Evolutionary conservation across 2,888 invertebrate species (phyloP).

Genomic region (Eilema depressum): DNA sequence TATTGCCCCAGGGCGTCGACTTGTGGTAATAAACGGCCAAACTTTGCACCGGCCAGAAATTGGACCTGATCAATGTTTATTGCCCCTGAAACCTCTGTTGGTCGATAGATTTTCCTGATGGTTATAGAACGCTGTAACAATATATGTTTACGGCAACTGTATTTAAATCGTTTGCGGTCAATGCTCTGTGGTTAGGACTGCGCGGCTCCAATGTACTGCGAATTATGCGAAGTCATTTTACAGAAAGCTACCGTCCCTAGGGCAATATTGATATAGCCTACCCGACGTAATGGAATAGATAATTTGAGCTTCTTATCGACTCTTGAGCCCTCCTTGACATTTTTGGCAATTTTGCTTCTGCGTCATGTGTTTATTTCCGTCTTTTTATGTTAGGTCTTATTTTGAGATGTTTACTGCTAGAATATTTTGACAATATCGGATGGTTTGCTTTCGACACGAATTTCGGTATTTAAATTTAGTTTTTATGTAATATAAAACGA

Average conservation of each 20-base stretch:
- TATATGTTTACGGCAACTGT: constrained; percentile 27
- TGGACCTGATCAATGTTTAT: constrained; percentile 39
- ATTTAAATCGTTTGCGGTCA: constrained; percentile 43
- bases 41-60: constrained; percentile 27
- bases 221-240: constrained; percentile 49
- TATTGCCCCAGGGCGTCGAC: constrained; percentile 20
- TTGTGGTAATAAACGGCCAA: constrained; percentile 23
- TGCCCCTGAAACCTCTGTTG: constrained; percentile 19
- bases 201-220: constrained; percentile 27
- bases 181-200: constrained; percentile 22
- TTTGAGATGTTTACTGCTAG: constrained; percentile 11
- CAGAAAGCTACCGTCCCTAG: constrained; percentile 45
- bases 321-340: constrained; percentile 30
- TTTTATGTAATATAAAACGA: constrained; percentile 5
- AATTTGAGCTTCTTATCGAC: constrained; percentile 56
- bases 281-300: constrained; percentile 61
- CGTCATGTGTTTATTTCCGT: constrained; percentile 15
- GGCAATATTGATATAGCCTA: constrained; percentile 51
- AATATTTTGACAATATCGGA: not conserved
- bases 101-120: constrained; percentile 30
- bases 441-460: not conserved
- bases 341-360: constrained; percentile 21
- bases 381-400: constrained; percentile 22
- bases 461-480: constrained; percentile 12
- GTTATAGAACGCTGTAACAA: constrained; percentile 19